phyloP scores from a whole-genome alignment of 1,140 invertebrate species.

The Cepaea nemoralis region DNA sequence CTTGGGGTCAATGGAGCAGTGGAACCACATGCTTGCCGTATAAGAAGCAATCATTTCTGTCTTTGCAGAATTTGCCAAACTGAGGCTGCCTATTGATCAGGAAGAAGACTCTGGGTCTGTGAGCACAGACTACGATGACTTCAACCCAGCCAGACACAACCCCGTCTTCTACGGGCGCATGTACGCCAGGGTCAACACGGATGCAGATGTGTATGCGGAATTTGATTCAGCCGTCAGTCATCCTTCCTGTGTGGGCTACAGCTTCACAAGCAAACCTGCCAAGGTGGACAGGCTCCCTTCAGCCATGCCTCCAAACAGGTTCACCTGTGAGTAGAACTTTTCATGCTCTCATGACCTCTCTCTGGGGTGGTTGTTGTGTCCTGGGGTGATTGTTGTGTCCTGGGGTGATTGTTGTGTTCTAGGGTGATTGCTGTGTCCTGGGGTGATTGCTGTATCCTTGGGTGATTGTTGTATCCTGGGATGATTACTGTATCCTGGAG shows the following conservation, averaged over 20 bases:
- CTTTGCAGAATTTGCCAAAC: constrained; percentile 18
- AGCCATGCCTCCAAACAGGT: constrained; percentile 59
- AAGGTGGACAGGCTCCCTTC: constrained; percentile 53
- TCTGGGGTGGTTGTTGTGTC: no score
- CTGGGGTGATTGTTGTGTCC: no score
- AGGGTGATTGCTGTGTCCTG: no score
- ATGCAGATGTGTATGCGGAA: constrained; percentile 58
- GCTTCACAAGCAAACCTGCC: constrained; percentile 64
- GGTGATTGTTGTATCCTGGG: no score
- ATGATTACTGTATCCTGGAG: no score
- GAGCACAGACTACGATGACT: constrained; percentile 64
- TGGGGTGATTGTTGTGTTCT: no score
- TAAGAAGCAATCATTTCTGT: no score
- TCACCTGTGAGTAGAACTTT: constrained; percentile 61
- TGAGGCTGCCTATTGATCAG: not conserved
- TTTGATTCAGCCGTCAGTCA: constrained; percentile 64
- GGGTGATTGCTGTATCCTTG: no score
- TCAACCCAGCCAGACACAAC: constrained; percentile 67
- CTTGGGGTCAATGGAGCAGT: no score
- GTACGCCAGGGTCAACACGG: constrained; percentile 55
- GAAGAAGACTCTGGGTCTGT: constrained; percentile 63
- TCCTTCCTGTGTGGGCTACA: constrained; percentile 69
- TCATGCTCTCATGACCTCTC: no score
- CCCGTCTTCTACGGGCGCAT: constrained; percentile 70
- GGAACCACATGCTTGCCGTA: no score